These are phyloP conservation scores for Folsomia manolachei DNA, from an alignment of 2,888 invertebrate genomes.

Conservation along the genomic window DNA sequence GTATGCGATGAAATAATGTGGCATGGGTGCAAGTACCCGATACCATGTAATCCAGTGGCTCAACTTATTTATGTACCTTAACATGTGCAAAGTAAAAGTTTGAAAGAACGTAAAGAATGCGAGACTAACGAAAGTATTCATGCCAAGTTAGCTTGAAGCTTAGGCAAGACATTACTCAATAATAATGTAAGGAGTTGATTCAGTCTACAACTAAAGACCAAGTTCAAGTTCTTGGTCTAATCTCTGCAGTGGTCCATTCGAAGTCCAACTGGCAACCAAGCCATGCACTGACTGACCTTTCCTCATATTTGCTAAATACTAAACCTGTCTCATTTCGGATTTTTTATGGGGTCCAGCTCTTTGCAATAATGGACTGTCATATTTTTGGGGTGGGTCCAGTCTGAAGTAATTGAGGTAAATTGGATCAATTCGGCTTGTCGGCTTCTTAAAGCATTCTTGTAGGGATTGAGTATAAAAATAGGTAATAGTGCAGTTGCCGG, in stretches of 20 bases:
- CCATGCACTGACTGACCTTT: neutral
- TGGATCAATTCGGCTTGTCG: no score
- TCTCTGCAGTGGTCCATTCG: neutral
- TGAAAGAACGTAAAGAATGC: slow-evolving; percentile 8
- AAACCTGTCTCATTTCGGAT: neutral
- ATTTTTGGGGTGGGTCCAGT: no score
- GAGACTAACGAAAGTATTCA: slow-evolving; percentile 2
- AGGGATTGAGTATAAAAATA: no score
- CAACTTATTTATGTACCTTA: neutral
- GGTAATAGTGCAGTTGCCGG: no score
- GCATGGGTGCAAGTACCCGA: no score
- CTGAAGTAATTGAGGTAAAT: neutral
- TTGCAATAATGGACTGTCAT: no score
- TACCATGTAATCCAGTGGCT: no score
- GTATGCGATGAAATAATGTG: neutral
- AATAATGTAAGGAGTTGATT: neutral
- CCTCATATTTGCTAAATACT: neutral
- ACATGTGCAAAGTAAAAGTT: neutral
- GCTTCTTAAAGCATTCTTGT: no score
- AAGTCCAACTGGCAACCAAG: neutral
- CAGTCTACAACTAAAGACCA: neutral
- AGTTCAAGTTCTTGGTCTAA: slow-evolving; percentile 8
- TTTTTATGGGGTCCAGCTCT: neutral
- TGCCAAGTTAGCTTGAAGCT: neutral
- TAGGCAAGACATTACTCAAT: slow-evolving; percentile 2